Conservation (phyloP, 2,888 invertebrate genomes). For the Coelinius sp. region DNA sequence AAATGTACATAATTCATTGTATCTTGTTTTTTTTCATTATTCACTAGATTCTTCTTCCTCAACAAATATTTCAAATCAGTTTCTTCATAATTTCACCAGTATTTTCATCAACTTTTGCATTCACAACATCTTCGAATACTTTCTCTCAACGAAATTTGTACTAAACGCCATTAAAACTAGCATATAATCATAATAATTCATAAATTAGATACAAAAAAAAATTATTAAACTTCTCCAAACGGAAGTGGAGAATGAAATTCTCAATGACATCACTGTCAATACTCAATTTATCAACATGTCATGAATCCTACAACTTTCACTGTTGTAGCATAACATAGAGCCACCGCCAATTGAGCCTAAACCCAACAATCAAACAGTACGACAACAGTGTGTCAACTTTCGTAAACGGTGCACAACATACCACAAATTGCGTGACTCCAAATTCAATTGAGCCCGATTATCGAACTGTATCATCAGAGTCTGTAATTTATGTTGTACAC, state of each 20-base stretch:
- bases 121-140: not conserved
- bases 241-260: not conserved
- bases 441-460: slow-evolving; percentile 18
- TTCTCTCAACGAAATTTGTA: too few species aligned
- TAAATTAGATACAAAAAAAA: too few species aligned
- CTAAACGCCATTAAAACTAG: too few species aligned
- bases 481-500: not conserved
- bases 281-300: slow-evolving; percentile 11
- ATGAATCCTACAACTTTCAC: slow-evolving; percentile 13
- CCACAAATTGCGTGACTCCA: slow-evolving; percentile 19
- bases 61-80: not conserved
- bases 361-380: not conserved
- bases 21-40: not conserved
- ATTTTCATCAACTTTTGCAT: not conserved
- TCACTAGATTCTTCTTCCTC: not conserved
- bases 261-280: not conserved
- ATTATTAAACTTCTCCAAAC: not conserved
- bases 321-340: not conserved
- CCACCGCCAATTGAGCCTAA: not conserved
- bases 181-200: too few species aligned
- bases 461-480: slow-evolving; percentile 16
- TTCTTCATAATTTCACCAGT: not conserved
- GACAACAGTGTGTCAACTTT: slow-evolving; percentile 8
- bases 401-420: slow-evolving; percentile 14
- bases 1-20: not conserved